These are phyloP conservation scores for Ochlodes sylvanus DNA, from an alignment of 2,888 invertebrate genomes.

Conservation along the genomic window DNA sequence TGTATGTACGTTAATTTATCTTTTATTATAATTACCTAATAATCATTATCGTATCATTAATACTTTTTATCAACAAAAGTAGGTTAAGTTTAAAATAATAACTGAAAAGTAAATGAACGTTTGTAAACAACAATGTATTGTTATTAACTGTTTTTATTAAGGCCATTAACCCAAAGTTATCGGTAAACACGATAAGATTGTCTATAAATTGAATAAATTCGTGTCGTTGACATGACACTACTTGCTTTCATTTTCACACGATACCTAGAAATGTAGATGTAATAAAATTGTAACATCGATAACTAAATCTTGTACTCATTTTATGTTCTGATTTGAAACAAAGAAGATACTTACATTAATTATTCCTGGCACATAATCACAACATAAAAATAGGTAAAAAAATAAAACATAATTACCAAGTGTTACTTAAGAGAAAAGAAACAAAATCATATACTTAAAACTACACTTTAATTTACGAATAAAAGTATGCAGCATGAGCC, in stretches of 20 bases:
- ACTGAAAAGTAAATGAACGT: background rate
- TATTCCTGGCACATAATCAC: too few species aligned
- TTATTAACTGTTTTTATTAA: slow-evolving; percentile 22
- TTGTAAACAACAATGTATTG: background rate
- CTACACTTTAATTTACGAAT: too few species aligned
- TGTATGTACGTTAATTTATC: too few species aligned
- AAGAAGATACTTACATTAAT: too few species aligned
- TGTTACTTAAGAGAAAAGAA: too few species aligned
- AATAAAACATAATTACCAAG: too few species aligned
- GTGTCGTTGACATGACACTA: slow-evolving; percentile 45
- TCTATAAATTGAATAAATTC: slow-evolving; percentile 46
- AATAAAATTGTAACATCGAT: slow-evolving; percentile 10
- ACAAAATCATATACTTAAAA: too few species aligned
- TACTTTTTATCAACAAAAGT: background rate
- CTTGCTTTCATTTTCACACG: slow-evolving; percentile 40
- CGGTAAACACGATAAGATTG: slow-evolving; percentile 46
- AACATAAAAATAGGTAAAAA: too few species aligned
- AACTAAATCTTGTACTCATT: background rate
- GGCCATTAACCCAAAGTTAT: slow-evolving; percentile 43
- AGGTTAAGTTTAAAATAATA: background rate
- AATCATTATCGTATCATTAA: too few species aligned
- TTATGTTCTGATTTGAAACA: too few species aligned
- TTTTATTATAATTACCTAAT: too few species aligned
- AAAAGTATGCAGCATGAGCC: too few species aligned
- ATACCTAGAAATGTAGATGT: background rate